A percentile compares a stretch with the other conserved stretches of the same genome.
Conservation (phyloP, 2,797 vertebrate species). For the Odontamblyopus lacepedii region DNA sequence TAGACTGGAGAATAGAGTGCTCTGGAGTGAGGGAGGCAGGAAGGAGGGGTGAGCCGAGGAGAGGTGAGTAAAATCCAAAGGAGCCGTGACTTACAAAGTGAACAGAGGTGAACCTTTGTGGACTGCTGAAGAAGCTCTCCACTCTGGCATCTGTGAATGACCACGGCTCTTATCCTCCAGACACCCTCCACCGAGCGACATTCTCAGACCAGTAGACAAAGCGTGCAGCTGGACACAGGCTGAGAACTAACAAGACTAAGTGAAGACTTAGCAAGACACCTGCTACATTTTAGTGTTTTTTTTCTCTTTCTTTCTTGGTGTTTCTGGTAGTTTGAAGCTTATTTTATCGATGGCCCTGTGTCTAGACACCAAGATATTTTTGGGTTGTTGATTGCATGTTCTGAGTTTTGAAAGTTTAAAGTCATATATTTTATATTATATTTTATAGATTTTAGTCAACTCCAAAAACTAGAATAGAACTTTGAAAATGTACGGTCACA, state of each 20-base stretch:
- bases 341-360: too few relatives aligned
- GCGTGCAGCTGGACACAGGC: background rate
- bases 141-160: slow-evolving; percentile 13
- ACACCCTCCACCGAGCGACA: slow-evolving; percentile 9
- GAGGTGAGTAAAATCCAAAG: slow-evolving; percentile 27
- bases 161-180: slow-evolving; percentile 14
- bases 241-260: background rate
- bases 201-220: background rate
- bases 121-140: slow-evolving; percentile 29
- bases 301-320: too few relatives aligned
- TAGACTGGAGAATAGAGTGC: slow-evolving; percentile 71
- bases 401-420: too few relatives aligned
- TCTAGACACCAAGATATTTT: too few relatives aligned
- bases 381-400: too few relatives aligned
- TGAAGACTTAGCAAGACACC: background rate
- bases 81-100: slow-evolving; percentile 40
- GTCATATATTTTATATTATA: too few relatives aligned
- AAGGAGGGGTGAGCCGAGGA: background rate
- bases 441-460: too few relatives aligned
- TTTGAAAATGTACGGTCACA: too few relatives aligned
- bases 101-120: slow-evolving; percentile 45
- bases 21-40: slow-evolving; percentile 43
- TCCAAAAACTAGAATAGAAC: too few relatives aligned
- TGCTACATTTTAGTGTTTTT: background rate
- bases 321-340: background rate